Percentiles rank a stretch among this genome's conserved stretches.
phyloP scores from a whole-genome alignment of 1,140 invertebrate species.

The Macrobrachium nipponense region DNA sequence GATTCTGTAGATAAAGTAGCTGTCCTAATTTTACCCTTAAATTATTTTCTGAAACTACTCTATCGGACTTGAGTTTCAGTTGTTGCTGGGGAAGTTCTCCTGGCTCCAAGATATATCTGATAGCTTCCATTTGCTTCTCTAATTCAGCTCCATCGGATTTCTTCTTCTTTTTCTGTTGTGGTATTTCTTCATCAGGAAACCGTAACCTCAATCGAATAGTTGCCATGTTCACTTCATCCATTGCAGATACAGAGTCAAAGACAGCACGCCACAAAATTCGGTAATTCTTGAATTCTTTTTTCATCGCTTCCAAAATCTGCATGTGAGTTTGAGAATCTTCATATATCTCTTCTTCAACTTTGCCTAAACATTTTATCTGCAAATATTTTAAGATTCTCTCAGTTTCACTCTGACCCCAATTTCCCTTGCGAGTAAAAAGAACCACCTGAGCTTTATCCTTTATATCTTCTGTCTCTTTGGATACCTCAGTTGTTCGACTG shows the following conservation, averaged over 20 bases:
- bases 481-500: conserved; percentile 61
- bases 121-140: conserved; percentile 64
- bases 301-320: conserved; percentile 74
- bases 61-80: conserved; percentile 67
- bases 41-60: conserved; percentile 67
- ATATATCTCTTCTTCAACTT: conserved; percentile 67
- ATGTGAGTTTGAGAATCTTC: conserved; percentile 74
- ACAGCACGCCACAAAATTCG: conserved; percentile 75
- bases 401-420: conserved; percentile 73
- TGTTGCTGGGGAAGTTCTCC: conserved; percentile 68
- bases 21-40: conserved; percentile 71
- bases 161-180: conserved; percentile 61
- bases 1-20: conserved; percentile 72
- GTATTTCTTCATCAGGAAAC: conserved; percentile 68
- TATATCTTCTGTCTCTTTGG: conserved; percentile 57
- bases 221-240: conserved; percentile 83
- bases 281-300: conserved; percentile 79
- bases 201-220: conserved; percentile 75
- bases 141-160: conserved; percentile 40
- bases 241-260: conserved; percentile 74
- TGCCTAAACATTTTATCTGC: conserved; percentile 65
- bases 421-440: conserved; percentile 69
- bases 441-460: conserved; percentile 67
- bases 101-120: conserved; percentile 70
- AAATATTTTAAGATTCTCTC: conserved; percentile 73